A percentile compares a stretch with the other conserved stretches of the same genome.
phyloP scores from a whole-genome alignment of 2,888 invertebrate species.

The Drosophila kambysellisi region DNA sequence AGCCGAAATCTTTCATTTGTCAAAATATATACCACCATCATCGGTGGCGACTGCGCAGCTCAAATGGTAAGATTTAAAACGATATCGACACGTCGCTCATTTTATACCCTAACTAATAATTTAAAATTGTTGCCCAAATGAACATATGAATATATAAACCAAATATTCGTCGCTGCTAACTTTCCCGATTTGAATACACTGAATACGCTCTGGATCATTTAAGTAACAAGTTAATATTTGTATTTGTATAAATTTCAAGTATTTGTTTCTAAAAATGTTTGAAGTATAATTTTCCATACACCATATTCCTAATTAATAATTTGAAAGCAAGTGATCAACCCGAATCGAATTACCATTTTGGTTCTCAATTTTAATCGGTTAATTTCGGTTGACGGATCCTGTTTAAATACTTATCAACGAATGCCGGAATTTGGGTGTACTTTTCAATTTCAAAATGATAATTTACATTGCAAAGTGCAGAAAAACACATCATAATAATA shows the following conservation, averaged over 20 bases:
- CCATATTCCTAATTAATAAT: background rate
- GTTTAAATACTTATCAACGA: background rate
- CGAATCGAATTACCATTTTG: background rate
- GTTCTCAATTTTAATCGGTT: background rate
- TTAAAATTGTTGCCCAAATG: background rate
- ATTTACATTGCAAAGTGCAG: background rate
- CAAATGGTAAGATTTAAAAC: conserved; percentile 28
- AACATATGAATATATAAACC: background rate
- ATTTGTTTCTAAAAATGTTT: background rate
- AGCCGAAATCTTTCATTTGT: conserved; percentile 67
- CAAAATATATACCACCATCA: conserved; percentile 68
- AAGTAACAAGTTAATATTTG: background rate
- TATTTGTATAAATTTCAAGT: background rate
- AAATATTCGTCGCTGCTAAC: background rate
- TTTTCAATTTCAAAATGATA: background rate
- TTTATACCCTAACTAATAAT: conserved; percentile 36
- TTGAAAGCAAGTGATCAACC: background rate
- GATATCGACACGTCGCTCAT: background rate
- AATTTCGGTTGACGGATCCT: background rate
- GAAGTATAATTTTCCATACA: background rate
- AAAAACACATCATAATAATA: background rate
- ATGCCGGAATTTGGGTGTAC: background rate
- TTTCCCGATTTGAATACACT: too few relatives aligned
- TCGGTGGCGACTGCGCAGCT: conserved; percentile 45
- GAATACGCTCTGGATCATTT: background rate